Evolutionary conservation across 2,888 invertebrate genomes (phyloP), one percentile per base, ranked within the genome.

Genomic region (Hypena proboscidalis): DNA sequence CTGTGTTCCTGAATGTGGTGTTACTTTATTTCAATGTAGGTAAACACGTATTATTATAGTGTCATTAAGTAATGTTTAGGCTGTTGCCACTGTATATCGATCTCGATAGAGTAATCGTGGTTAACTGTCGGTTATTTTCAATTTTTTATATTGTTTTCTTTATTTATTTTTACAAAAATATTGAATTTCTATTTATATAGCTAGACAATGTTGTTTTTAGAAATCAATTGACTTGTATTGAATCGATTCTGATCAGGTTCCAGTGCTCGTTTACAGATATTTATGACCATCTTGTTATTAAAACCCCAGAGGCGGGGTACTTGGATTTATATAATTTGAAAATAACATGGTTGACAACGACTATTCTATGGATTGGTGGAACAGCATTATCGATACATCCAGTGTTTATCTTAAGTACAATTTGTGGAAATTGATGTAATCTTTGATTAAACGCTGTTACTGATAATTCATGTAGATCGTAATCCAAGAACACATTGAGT

Each of bases 341-440:
- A 41, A 26, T 29, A 31, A 22, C 33, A 29, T 30, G 59, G 49
- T 42, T 45, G 21, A 25, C 21, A 15, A 41, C 51, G 58, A 44
- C 11, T 49, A 50, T 52, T 54, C 46, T 61, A 38, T 33, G 34
- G 46, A 51, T 42, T 15, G n/a, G 45, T 54, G 53, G 61, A 55
- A 27, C 50, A 51, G 55, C 47, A 51, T 35, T 53, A 50, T 58
- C 41, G 35, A 60, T 60, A 54, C 56, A 58, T 44, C 51, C 60
- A 56, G 58, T 69, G 65, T 63, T 62, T 64, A 61, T 66, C 54
- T 64, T 55, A 74, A 74, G 74, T 74, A 74, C 74, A 74, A 74
- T 68, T 63, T 61, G 58, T 67, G 56, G 45, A 57, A 64, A 67
- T 70, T 70, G 58, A 60, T 67, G 64, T 69, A 64, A 65, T 58